Conservation (phyloP, 2,797 vertebrate species). For the Oreochromis grahami region DNA sequence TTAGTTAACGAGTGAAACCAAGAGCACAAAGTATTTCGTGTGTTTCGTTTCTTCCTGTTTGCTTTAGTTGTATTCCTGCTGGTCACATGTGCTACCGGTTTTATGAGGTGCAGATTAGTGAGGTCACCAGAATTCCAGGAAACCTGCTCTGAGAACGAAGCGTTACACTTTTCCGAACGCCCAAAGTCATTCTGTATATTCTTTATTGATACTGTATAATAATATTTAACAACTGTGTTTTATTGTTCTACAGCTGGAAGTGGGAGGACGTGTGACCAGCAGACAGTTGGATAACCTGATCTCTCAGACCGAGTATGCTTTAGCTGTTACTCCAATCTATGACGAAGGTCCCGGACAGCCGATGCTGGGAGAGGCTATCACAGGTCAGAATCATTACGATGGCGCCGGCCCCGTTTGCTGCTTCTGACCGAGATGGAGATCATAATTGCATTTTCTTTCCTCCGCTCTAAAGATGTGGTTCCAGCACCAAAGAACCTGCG, state of each 20-base stretch:
- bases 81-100: conserved; percentile 26
- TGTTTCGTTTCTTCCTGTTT: conserved; percentile 21
- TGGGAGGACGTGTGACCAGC: conserved; percentile 80
- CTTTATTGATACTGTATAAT: neutral
- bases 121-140: neutral
- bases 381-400: conserved; percentile 73
- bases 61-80: conserved; percentile 17
- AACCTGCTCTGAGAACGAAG: conserved; percentile 6
- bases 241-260: conserved; percentile 81
- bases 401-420: neutral
- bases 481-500: conserved; percentile 89
- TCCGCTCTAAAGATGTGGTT: conserved; percentile 79
- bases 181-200: neutral
- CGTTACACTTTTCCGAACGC: conserved; percentile 8
- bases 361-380: conserved; percentile 80
- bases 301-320: conserved; percentile 87
- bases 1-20: neutral
- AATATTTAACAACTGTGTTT: neutral
- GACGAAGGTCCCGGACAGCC: conserved; percentile 82
- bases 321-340: conserved; percentile 87
- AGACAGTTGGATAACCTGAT: conserved; percentile 81
- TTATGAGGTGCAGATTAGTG: neutral
- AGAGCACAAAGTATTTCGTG: neutral
- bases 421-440: neutral
- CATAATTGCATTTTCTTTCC: neutral